phyloP scores from a whole-genome alignment of 2,888 invertebrate species.

The Drosophila seclusa region DNA sequence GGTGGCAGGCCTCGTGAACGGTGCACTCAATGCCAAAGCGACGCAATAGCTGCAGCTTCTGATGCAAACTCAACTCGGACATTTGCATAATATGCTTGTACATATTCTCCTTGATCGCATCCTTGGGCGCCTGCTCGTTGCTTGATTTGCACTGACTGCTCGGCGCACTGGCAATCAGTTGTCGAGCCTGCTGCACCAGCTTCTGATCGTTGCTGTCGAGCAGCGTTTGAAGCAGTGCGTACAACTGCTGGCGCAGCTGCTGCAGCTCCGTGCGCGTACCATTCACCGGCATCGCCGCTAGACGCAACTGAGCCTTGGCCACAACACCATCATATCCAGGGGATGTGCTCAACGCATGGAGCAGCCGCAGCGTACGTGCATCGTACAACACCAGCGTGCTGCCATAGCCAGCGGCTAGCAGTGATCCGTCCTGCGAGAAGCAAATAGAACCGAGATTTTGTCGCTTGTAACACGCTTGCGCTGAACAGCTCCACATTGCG shows the following conservation, averaged over 20 bases:
- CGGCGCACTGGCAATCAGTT: slow-evolving; percentile 40
- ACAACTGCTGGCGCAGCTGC: slow-evolving; percentile 74
- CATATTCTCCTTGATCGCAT: slow-evolving; percentile 40
- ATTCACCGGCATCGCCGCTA: slow-evolving; percentile 65
- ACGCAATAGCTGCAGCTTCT: slow-evolving; percentile 82
- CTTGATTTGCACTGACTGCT: slow-evolving; percentile 18
- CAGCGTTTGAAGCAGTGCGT: slow-evolving; percentile 74
- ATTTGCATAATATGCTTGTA: slow-evolving; percentile 76
- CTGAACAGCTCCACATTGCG: slow-evolving; percentile 89
- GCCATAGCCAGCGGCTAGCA: slow-evolving; percentile 89
- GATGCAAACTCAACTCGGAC: slow-evolving; percentile 81
- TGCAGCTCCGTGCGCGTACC: slow-evolving; percentile 60
- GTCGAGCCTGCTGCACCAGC: slow-evolving; percentile 66
- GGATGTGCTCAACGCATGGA: slow-evolving; percentile 86
- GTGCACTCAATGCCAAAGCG: slow-evolving; percentile 78
- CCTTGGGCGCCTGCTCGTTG: slow-evolving; percentile 30
- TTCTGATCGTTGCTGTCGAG: slow-evolving; percentile 76
- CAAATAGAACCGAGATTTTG: slow-evolving; percentile 87
- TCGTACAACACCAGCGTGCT: slow-evolving; percentile 89
- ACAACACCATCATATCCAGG: slow-evolving; percentile 80
- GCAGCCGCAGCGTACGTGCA: slow-evolving; percentile 87
- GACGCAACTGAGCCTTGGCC: slow-evolving; percentile 77
- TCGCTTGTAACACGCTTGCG: slow-evolving; percentile 88
- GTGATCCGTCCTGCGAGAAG: slow-evolving; percentile 91
- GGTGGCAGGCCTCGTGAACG: slow-evolving; percentile 60